Base-by-base conservation (phyloP, 2,113 vertebrate genomes). In the Platysteira castanea region DNA sequence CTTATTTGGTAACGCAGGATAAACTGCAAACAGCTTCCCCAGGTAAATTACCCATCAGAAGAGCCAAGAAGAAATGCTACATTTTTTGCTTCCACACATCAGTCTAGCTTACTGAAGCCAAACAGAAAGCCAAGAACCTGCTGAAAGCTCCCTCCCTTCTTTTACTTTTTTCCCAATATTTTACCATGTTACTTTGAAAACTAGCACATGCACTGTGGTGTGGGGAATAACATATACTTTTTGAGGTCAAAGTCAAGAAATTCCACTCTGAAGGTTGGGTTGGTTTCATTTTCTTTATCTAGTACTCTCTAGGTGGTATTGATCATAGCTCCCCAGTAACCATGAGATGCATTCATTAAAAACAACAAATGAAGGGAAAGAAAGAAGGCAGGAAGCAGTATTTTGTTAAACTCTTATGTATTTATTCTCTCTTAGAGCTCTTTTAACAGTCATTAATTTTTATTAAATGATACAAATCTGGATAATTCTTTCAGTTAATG, bases 81-180 rank as follows among this genome's bases (percentile, higher is more conserved):
- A 27, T 15, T 63, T 21, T 63, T 63, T 63, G 6, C 6, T 85
- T 90, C 20, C 8, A 71, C 47, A 41, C 15, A 59, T 47, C 22
- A 74, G 26, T 70, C 42, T 61, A 42, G 5, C 11, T 83, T 54
- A 69, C 15, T 60, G 35, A 54, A 65, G 26, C 4, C 20, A 46
- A 75, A 82, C 0, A 79, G 21, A 91, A 67, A 53, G 5, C 9
- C 41, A 83, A 59, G 10, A 60, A 61, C 49, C 2, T 41, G 11
- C 9, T 59, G 49, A 42, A 50, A 60, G 1, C 1, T 54, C 9
- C 5, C 19, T 61, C n/a, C 7, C 3, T 18, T 7, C 1, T 13
- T 44, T 27, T 42, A 11, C 30, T 57, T 78, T 84, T 67, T 35
- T 10, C 12, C 6, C 59, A 69, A 14, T 59, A 31, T 26, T 12